phyloP scores from a whole-genome alignment of 2,113 vertebrate species.

The Ceyx melanurus region DNA sequence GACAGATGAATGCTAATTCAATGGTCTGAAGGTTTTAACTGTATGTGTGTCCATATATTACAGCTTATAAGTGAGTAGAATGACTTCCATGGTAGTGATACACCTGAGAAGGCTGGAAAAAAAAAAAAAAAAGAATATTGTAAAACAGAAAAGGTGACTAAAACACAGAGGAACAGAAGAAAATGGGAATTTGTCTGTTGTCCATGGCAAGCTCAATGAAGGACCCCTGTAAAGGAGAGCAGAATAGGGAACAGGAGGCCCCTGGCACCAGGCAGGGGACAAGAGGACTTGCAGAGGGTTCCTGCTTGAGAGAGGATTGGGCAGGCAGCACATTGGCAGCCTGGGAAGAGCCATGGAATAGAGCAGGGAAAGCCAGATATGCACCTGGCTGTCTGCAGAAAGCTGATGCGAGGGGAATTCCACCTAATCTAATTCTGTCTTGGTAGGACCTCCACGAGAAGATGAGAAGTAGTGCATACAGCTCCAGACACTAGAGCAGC shows the following conservation, averaged over 20 bases:
- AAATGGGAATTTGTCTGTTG: neutral
- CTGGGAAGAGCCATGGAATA: neutral
- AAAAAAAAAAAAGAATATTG: neutral
- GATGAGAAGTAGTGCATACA: accelerated
- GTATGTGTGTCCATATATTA: neutral
- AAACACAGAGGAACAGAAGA: neutral
- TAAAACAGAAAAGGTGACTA: neutral
- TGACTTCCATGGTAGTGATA: neutral
- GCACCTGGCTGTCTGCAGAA: neutral
- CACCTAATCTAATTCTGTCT: neutral
- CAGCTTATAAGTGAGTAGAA: neutral
- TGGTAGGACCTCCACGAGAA: neutral
- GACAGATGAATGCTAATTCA: neutral
- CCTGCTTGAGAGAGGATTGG: neutral
- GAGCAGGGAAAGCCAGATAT: neutral
- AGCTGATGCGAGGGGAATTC: neutral
- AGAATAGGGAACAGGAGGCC: neutral
- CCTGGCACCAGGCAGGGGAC: too few species aligned
- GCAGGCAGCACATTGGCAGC: neutral
- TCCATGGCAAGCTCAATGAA: neutral
- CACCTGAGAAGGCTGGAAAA: neutral
- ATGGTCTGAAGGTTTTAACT: neutral
- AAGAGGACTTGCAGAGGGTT: neutral
- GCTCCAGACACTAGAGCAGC: neutral
- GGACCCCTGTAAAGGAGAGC: neutral